phyloP scores from a whole-genome alignment of 2,797 vertebrate genomes.

The Capromys pilorides region DNA sequence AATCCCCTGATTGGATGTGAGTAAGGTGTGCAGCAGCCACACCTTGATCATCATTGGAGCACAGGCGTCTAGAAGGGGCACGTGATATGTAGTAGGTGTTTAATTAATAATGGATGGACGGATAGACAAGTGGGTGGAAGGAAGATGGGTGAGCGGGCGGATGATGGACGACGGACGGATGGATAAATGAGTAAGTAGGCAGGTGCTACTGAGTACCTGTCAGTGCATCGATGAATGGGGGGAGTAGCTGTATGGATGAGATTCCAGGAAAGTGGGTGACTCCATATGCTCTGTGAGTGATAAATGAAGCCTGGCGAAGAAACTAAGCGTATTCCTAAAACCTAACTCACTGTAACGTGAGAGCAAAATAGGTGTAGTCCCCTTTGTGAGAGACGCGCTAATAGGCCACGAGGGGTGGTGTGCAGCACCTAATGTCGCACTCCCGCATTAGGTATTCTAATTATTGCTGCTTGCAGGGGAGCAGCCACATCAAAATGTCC shows the following conservation, averaged over 20 bases:
- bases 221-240: neutral
- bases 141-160: rapidly evolving
- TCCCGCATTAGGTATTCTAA: rapidly evolving
- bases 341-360: neutral
- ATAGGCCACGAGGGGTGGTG: neutral
- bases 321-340: neutral
- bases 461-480: neutral
- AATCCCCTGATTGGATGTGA: neutral
- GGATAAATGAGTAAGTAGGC: rapidly evolving
- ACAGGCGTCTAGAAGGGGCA: too few relatives aligned
- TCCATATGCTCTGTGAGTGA: neutral
- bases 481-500: neutral
- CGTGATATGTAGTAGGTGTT: rapidly evolving
- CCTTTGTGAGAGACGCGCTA: neutral
- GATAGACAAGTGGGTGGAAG: rapidly evolving
- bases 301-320: neutral
- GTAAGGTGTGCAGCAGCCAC: too few relatives aligned
- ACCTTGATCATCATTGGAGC: too few relatives aligned
- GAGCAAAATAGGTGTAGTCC: neutral
- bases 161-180: rapidly evolving
- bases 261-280: neutral
- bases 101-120: neutral
- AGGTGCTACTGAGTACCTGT: neutral
- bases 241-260: neutral
- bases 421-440: rapidly evolving